Evolutionary conservation across 2,888 invertebrate species (phyloP), one percentile per base, ranked within the genome.

Genomic region (Trichopria drosophilae): DNA sequence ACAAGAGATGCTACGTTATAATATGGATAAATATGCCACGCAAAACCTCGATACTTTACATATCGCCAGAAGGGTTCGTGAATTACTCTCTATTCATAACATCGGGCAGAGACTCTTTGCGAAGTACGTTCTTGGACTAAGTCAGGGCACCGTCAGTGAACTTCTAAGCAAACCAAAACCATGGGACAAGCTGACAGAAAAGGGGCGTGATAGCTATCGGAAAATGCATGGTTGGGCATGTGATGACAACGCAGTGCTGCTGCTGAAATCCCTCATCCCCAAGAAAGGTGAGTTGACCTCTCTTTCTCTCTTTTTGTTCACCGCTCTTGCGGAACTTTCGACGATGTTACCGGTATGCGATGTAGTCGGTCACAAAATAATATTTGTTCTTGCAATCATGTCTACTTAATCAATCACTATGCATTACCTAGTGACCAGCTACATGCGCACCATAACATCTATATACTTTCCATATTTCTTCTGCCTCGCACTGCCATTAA

Each of bases 221-320:
- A 97, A 98, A 80, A 99, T 99, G 95, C 95, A 97, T 80, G 94
- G 94, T 68, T 99, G 99, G 99, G 94, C 97, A 62, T 91, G 91
- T 77, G 98, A 98, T 80, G 96, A 97, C 74, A 89, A 90, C 70
- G 96, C 98, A 69, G 93, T 99, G 70, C 84, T 94, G 82, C 87
- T 97, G 67, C 87, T 99, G 76, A 98, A 99, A 80, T 93, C 95
- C 63, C 88, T 99, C 76, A 95, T 97, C 80, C 94, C 94, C 76
- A 93, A 93, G 83, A 93, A 94, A 93, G 93, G 93, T 93, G 86
- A 84, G 84, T 79, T 69, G 65, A 71, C 49, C 41, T 49, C 34
- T 43, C 41, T 37, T 9, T 35, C 19, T 35, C 31, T 51, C 22
- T 28, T 39, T 44, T 31, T 40, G 13, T 36, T 43, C 40, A 12